These are phyloP conservation scores for Craterocephalus amniculus DNA, from an alignment of 2,797 vertebrate species.

Conservation along the genomic window DNA sequence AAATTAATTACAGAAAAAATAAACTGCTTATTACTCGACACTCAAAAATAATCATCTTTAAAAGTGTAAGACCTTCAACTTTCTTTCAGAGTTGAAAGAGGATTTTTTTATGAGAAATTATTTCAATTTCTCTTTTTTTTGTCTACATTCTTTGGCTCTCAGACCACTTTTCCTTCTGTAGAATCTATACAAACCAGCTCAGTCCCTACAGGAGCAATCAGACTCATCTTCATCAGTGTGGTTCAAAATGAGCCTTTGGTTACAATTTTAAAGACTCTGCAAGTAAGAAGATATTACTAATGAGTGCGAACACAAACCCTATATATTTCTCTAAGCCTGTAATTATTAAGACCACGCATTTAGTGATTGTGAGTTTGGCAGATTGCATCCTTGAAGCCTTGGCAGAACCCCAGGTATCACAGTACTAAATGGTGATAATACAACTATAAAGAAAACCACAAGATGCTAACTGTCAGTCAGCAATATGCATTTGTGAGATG, in stretches of 20 bases:
- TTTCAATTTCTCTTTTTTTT: background rate
- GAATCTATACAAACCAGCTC: background rate
- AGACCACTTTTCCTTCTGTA: background rate
- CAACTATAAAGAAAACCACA: conserved; percentile 45
- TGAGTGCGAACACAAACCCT: conserved; percentile 6
- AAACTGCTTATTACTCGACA: conserved; percentile 18
- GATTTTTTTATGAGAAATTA: background rate
- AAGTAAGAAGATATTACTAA: conserved; percentile 25
- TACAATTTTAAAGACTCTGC: conserved; percentile 7
- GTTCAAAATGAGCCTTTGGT: conserved; percentile 19
- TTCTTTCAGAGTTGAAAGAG: background rate
- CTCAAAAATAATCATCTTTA: background rate
- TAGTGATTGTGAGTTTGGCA: conserved; percentile 48
- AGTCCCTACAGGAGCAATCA: background rate
- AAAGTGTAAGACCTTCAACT: conserved; percentile 6
- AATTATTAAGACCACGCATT: conserved; percentile 36
- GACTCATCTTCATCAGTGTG: conserved; percentile 12
- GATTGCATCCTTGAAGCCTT: conserved; percentile 50
- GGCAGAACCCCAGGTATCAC: conserved; percentile 38
- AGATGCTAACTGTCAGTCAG: conserved; percentile 39
- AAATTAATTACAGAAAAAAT: conserved; percentile 13
- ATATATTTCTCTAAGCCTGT: conserved; percentile 19
- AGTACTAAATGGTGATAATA: conserved; percentile 32
- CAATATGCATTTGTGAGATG: conserved; percentile 8
- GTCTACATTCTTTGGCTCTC: background rate